Evolutionary conservation across 2,888 invertebrate genomes (phyloP).

Genomic region (Alentia gelatinosa): DNA sequence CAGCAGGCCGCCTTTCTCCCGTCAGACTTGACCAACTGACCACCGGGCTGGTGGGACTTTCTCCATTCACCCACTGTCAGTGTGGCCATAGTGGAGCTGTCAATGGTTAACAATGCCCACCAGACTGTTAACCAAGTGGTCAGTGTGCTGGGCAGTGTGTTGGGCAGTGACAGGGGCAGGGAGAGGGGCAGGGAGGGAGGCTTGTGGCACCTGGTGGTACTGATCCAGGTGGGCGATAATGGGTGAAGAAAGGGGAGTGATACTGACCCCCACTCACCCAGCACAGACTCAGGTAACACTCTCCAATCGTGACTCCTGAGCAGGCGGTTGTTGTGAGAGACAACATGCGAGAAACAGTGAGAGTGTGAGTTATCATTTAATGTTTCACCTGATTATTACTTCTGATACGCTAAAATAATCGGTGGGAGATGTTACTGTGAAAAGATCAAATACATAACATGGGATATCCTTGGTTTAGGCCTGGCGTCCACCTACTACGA

Average conservation of each 20-base stretch:
- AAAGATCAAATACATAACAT: no score
- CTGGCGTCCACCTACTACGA: no score
- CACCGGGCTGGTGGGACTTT: neutral
- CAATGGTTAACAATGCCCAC: neutral
- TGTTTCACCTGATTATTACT: no score
- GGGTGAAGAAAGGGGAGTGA: neutral
- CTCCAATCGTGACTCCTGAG: neutral
- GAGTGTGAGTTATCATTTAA: no score
- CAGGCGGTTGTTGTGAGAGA: no score
- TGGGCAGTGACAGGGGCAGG: no score
- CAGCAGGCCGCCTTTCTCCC: neutral
- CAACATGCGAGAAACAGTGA: no score
- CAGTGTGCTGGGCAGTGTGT: no score
- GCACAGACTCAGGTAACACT: neutral
- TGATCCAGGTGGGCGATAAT: slow-evolving; percentile 14
- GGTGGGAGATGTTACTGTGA: no score
- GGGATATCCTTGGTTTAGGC: no score
- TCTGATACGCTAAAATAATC: no score
- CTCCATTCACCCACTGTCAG: neutral
- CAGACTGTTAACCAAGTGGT: neutral
- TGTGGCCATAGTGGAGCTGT: neutral
- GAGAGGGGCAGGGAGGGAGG: neutral
- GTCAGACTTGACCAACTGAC: slow-evolving; percentile 5
- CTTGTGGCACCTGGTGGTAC: neutral
- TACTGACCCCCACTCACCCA: neutral